Evolutionary conservation across 2,888 invertebrate species (phyloP).

Genomic region (Phortica magna): DNA sequence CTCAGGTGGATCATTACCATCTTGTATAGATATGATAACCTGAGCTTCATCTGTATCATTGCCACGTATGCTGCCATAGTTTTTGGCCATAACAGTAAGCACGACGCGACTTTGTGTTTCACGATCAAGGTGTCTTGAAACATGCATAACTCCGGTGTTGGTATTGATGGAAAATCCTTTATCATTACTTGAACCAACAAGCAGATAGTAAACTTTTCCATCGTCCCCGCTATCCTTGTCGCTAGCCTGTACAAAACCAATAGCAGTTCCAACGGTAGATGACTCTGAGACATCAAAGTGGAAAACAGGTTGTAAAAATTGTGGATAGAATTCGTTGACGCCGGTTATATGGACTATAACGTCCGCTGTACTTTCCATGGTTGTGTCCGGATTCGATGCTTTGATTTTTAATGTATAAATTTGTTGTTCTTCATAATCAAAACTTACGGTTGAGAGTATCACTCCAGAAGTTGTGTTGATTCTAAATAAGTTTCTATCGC

Average conservation of each 20-base stretch:
- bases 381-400: slow-evolving; percentile 92
- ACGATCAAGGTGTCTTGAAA: slow-evolving; percentile 89
- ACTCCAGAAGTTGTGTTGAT: slow-evolving; percentile 88
- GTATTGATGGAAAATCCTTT: slow-evolving; percentile 92
- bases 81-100: slow-evolving; percentile 95
- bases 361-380: slow-evolving; percentile 86
- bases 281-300: slow-evolving; percentile 96
- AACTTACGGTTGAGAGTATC: slow-evolving; percentile 86
- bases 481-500: slow-evolving; percentile 85
- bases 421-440: slow-evolving; percentile 92
- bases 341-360: slow-evolving; percentile 88
- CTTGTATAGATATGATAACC: slow-evolving; percentile 94
- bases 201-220: slow-evolving; percentile 92
- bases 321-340: slow-evolving; percentile 92
- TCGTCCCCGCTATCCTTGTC: slow-evolving; percentile 94
- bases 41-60: slow-evolving; percentile 97
- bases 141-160: slow-evolving; percentile 89
- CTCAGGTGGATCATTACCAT: slow-evolving; percentile 97
- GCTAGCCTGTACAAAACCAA: slow-evolving; percentile 91
- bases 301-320: slow-evolving; percentile 92
- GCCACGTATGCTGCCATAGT: slow-evolving; percentile 94
- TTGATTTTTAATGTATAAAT: slow-evolving; percentile 86
- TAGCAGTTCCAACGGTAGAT: slow-evolving; percentile 89
- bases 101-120: slow-evolving; percentile 94
- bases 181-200: slow-evolving; percentile 95